Evolutionary conservation across 2,888 invertebrate genomes (phyloP).

Genomic region (Belgica antarctica): DNA sequence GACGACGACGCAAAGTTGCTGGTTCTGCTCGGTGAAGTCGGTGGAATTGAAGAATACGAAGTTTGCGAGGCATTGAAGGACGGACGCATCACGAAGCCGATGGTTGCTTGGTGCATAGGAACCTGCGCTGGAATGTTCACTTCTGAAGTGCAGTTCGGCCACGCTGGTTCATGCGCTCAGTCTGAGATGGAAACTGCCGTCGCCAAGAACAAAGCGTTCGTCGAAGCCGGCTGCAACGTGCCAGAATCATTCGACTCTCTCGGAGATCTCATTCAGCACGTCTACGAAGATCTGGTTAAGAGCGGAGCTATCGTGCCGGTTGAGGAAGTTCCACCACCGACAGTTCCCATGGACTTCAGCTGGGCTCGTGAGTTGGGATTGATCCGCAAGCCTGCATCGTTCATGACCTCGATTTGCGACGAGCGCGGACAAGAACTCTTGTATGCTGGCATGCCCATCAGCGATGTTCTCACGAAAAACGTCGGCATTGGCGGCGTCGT

Average conservation of each 20-base stretch:
- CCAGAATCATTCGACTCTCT: constrained; percentile 88
- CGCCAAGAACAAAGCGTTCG: constrained; percentile 84
- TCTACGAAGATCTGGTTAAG: constrained; percentile 73
- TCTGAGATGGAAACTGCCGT: constrained; percentile 89
- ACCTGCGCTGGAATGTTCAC: constrained; percentile 85
- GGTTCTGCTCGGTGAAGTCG: constrained; percentile 96
- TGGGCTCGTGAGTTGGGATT: constrained; percentile 96
- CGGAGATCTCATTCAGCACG: constrained; percentile 75
- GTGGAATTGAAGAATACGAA: constrained; percentile 96
- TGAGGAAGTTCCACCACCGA: constrained; percentile 93
- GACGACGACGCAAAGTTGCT: constrained; percentile 89
- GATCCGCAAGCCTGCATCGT: constrained; percentile 97
- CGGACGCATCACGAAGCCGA: constrained; percentile 81
- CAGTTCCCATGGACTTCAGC: constrained; percentile 99
- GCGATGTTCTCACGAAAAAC: constrained; percentile 85
- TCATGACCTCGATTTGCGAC: constrained; percentile 99
- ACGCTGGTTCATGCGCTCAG: constrained; percentile 97
- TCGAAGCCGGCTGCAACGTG: constrained; percentile 81
- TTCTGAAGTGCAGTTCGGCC: constrained; percentile 94
- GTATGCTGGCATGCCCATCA: constrained; percentile 92
- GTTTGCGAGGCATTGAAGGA: constrained; percentile 83
- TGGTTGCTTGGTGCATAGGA: constrained; percentile 99
- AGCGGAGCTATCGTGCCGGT: constrained; percentile 80
- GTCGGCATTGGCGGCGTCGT: constrained; percentile 98
- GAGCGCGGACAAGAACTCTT: constrained; percentile 95